phyloP scores from a whole-genome alignment of 2,797 vertebrate genomes.

The Euphonia xanthogaster region DNA sequence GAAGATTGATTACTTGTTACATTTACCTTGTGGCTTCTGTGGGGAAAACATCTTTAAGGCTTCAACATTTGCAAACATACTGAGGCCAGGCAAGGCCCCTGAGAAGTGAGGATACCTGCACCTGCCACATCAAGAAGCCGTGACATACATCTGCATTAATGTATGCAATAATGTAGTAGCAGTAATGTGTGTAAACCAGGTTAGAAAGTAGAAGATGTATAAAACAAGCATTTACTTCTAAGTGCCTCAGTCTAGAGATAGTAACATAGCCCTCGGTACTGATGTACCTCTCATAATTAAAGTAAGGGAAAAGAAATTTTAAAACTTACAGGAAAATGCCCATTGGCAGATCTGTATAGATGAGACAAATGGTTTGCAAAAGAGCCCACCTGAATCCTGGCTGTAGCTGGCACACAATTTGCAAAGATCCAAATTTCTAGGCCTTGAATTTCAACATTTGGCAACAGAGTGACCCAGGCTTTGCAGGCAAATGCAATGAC shows the following conservation, averaged over 20 bases:
- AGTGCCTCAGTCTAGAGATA: not conserved
- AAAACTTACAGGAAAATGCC: not conserved
- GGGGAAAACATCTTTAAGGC: conserved; percentile 63
- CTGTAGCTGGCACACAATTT: fast-evolving
- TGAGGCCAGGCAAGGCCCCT: not conserved
- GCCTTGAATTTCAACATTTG: not conserved
- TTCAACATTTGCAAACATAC: conserved; percentile 57
- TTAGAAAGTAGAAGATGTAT: not conserved
- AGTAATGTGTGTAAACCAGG: not conserved
- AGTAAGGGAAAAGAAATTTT: not conserved
- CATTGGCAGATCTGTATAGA: not conserved
- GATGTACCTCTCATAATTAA: not conserved
- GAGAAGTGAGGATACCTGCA: not conserved
- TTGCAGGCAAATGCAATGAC: not conserved
- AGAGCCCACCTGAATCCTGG: not conserved
- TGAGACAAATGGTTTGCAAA: not conserved
- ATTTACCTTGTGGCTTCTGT: conserved; percentile 75
- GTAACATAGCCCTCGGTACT: not conserved
- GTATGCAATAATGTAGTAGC: not conserved
- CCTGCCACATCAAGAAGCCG: not conserved
- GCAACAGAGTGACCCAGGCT: not conserved
- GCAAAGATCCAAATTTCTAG: not conserved
- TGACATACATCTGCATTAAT: not conserved
- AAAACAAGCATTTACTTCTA: not conserved
- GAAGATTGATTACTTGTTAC: conserved; percentile 77